Evolutionary conservation across 2,113 vertebrate species (phyloP).

Genomic region (Caloenas nicobarica): DNA sequence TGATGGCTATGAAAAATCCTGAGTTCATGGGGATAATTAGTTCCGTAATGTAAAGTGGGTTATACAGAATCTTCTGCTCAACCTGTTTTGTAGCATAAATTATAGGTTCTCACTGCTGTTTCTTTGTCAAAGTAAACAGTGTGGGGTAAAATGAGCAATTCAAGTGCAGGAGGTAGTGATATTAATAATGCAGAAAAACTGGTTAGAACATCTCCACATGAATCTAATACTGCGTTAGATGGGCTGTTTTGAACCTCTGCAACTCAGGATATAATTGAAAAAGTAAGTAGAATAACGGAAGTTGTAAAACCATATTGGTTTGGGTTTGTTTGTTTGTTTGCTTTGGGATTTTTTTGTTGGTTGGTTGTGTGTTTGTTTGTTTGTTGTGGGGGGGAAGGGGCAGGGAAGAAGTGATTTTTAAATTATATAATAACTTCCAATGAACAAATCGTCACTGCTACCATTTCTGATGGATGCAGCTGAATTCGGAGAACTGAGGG

Average conservation of each 20-base stretch:
- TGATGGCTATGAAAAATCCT: background rate
- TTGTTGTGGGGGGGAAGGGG: rapidly evolving
- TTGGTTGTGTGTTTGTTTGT: background rate
- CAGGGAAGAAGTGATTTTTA: background rate
- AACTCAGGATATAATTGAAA: background rate
- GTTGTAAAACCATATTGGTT: background rate
- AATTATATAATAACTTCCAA: background rate
- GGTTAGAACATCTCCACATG: background rate
- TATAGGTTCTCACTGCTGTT: background rate
- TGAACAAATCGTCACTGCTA: background rate
- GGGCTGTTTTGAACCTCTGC: background rate
- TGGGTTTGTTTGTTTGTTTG: background rate
- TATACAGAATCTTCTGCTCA: background rate
- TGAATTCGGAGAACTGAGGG: background rate
- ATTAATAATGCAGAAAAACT: background rate
- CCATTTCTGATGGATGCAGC: background rate
- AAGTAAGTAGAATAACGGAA: background rate
- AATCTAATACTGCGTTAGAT: background rate
- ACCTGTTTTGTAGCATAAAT: background rate
- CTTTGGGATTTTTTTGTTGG: background rate
- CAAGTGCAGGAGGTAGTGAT: background rate
- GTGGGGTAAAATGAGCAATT: background rate
- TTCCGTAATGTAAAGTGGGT: background rate
- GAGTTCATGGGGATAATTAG: background rate
- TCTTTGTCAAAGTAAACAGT: conserved; percentile 3